Evolutionary conservation across 2,888 invertebrate genomes (phyloP).

Genomic region (Lepidocyrtoides sp.): DNA sequence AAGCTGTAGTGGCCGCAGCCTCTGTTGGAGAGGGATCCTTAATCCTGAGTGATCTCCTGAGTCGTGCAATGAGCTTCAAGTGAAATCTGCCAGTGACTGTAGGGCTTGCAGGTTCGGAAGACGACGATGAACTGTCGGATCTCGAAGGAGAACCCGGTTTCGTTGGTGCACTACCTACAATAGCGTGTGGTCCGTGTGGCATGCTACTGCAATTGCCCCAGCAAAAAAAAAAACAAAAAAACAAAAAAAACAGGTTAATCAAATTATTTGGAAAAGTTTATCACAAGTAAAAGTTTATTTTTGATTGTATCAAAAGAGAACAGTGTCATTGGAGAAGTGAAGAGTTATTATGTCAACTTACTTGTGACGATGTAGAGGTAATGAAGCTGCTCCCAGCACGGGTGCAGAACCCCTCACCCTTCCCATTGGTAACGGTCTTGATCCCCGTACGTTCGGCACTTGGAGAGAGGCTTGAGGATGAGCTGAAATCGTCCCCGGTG

Average conservation of each 20-base stretch:
- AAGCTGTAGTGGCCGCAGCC: slow-evolving; percentile 63
- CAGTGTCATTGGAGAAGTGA: too few species aligned
- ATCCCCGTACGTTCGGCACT: slow-evolving; percentile 32
- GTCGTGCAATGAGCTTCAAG: slow-evolving; percentile 81
- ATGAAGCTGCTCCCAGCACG: slow-evolving; percentile 75
- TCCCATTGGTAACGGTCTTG: slow-evolving; percentile 79
- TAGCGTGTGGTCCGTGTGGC: slow-evolving; percentile 79
- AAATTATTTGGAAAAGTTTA: neutral
- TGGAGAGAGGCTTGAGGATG: slow-evolving; percentile 57
- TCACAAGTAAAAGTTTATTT: neutral
- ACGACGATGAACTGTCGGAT: slow-evolving; percentile 82
- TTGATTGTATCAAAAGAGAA: too few species aligned
- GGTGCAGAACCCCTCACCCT: slow-evolving; percentile 84
- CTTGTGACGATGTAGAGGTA: slow-evolving; percentile 79
- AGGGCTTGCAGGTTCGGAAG: slow-evolving; percentile 78
- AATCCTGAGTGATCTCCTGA: slow-evolving; percentile 82
- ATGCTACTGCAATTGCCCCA: slow-evolving; percentile 73
- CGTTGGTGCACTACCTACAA: slow-evolving; percentile 64
- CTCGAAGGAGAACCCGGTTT: slow-evolving; percentile 75
- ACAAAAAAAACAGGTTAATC: neutral
- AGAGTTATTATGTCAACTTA: slow-evolving; percentile 72
- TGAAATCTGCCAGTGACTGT: slow-evolving; percentile 80
- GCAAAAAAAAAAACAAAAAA: too few species aligned
- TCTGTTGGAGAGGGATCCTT: slow-evolving; percentile 81
- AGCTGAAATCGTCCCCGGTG: slow-evolving; percentile 72